Evolutionary conservation across 2,113 vertebrate species (phyloP), one percentile per base, ranked within the genome.

Genomic region (Pterophyllum scalare): DNA sequence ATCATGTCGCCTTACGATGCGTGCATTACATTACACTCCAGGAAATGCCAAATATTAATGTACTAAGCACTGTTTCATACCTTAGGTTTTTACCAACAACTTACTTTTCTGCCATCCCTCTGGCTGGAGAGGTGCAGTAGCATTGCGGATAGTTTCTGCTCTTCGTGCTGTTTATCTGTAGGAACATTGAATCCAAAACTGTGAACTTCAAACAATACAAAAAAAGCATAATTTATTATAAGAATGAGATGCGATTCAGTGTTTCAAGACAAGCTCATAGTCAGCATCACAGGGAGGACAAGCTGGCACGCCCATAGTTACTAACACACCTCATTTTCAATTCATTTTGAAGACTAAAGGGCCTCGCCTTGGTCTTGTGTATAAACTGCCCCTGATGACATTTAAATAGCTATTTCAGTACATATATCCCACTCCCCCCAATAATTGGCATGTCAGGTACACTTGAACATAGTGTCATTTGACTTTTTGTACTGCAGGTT

Each of bases 401-500:
- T 86, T 86, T 84, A 84, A 90, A 90, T 57, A 81, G 70, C 86
- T 84, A 86, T 89, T 93, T 89, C 89, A 87, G 88, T 87, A 82
- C 87, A 87, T 87, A 60, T 17, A 12, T 81, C 80, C 82, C 31
- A 5, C 76, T 77, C 81, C 89, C 74, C 74, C 61, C 10, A 80
- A 77, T 86, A 90, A 94, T 95, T 94, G 92, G 94, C 94, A 92
- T 93, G 91, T 92, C 92, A 90, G 93, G 91, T 92, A 89, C 92
- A 93, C 92, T 93, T 89, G 85, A 91, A 94, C 89, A 94, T 87
- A 86, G 92, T 93, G 91, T 94, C 88, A 92, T 93, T 92, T 89
- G 92, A 95, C 92, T 90, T 95, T 95, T 95, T 95, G 84, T 95
- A 96, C 93, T 92, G 91, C 93, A 94, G 93, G 93, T 92, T 93